Evolutionary conservation across 2,113 vertebrate species (phyloP).

Genomic region (Heliornis fulica): DNA sequence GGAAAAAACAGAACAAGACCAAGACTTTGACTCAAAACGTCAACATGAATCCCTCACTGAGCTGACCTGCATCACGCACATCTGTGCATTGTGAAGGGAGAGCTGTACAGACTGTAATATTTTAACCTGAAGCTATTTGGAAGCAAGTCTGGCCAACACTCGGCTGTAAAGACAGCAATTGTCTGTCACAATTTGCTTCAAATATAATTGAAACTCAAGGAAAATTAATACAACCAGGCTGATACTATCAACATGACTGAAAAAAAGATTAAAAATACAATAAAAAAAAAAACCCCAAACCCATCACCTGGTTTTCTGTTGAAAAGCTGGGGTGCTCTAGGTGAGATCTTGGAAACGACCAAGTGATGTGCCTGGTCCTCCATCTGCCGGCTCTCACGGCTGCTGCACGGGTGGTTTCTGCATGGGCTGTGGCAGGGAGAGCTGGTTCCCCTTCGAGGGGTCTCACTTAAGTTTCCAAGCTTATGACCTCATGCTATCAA

Average conservation of each 20-base stretch:
- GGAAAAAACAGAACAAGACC: neutral
- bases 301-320: neutral
- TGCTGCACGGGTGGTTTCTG: neutral
- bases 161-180: neutral
- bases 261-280: neutral
- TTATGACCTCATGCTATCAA: neutral
- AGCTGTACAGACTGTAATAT: neutral
- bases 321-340: neutral
- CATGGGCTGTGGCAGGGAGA: neutral
- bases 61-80: neutral
- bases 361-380: neutral
- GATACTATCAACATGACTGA: neutral
- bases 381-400: fast-evolving
- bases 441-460: neutral
- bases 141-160: neutral
- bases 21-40: neutral
- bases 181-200: conserved; percentile 4
- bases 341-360: neutral
- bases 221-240: neutral
- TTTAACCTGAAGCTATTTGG: conserved; percentile 12
- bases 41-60: neutral
- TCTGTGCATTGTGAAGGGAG: neutral
- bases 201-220: conserved; percentile 1
- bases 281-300: no score
- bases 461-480: neutral